Conservation (phyloP, 2,797 vertebrate species). For the Potorous gilbertii region DNA sequence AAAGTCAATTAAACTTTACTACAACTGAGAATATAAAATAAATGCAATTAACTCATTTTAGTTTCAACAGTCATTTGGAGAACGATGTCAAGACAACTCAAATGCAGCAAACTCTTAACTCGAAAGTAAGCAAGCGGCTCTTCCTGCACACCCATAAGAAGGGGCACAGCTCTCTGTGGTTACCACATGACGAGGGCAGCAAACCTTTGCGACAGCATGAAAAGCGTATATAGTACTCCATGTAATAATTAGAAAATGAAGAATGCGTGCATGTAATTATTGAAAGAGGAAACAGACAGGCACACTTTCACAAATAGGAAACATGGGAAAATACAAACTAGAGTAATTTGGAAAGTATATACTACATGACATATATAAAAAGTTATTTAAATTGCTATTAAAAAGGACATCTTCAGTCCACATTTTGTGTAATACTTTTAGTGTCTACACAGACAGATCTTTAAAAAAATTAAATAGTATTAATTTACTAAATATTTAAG, state of each 20-base stretch:
- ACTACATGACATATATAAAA: constrained; percentile 88
- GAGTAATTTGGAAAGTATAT: constrained; percentile 84
- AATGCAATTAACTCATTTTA: constrained; percentile 90
- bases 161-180: not conserved
- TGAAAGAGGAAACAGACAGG: constrained; percentile 82
- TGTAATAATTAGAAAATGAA: constrained; percentile 76
- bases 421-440: constrained; percentile 90
- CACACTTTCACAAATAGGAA: constrained; percentile 87
- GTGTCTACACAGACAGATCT: constrained; percentile 92
- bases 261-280: constrained; percentile 84
- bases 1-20: constrained; percentile 93
- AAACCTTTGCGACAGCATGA: constrained; percentile 60
- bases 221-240: constrained; percentile 65
- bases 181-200: constrained; percentile 58
- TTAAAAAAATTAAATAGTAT: constrained; percentile 93
- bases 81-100: constrained; percentile 87
- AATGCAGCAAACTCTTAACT: constrained; percentile 86
- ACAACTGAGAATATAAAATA: constrained; percentile 97
- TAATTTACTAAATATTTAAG: constrained; percentile 95
- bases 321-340: constrained; percentile 85
- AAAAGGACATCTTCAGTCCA: constrained; percentile 87
- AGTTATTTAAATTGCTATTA: constrained; percentile 87
- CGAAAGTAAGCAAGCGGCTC: constrained; percentile 73
- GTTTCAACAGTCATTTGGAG: constrained; percentile 94
- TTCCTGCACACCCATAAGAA: constrained; percentile 73